Percentiles rank a stretch among this genome's conserved stretches.
Conservation (phyloP, 2,113 vertebrate species). For the Brienomyrus brachyistius region DNA sequence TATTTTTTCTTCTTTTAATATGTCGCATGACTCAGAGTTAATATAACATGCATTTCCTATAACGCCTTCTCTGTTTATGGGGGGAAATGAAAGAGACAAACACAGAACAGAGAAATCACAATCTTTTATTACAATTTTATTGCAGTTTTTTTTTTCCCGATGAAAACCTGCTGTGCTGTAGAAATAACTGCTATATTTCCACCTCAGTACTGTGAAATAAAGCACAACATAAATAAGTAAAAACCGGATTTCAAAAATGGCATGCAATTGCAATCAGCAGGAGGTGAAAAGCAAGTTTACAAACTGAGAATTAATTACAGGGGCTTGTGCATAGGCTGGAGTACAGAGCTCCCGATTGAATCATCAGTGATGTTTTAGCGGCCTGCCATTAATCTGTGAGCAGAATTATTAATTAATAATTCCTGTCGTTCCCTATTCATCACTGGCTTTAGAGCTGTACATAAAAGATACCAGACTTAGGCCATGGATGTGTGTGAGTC, state of each 20-base stretch:
- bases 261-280: slow-evolving; percentile 31
- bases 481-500: neutral
- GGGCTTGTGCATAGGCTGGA: slow-evolving; percentile 18
- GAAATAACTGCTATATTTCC: slow-evolving; percentile 1
- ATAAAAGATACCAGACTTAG: slow-evolving; percentile 32
- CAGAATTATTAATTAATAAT: slow-evolving; percentile 53
- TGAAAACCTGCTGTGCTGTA: neutral
- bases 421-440: slow-evolving; percentile 42
- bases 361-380: slow-evolving; percentile 56
- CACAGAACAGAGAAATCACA: slow-evolving; percentile 24
- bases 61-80: slow-evolving; percentile 16
- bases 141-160: neutral
- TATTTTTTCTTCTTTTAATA: neutral
- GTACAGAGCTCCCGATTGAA: slow-evolving; percentile 43
- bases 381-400: slow-evolving; percentile 44
- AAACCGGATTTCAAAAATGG: slow-evolving; percentile 32
- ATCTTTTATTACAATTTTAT: slow-evolving; percentile 1
- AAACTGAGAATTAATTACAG: slow-evolving; percentile 44
- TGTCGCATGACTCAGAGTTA: neutral
- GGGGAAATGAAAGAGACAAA: slow-evolving; percentile 32
- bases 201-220: slow-evolving; percentile 15
- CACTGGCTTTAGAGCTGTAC: slow-evolving; percentile 42
- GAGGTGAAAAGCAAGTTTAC: slow-evolving; percentile 37
- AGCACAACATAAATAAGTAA: slow-evolving; percentile 20
- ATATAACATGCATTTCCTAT: slow-evolving; percentile 19